Base-by-base conservation (phyloP, 2,888 invertebrate species). In the Metacarcinus magister region DNA sequence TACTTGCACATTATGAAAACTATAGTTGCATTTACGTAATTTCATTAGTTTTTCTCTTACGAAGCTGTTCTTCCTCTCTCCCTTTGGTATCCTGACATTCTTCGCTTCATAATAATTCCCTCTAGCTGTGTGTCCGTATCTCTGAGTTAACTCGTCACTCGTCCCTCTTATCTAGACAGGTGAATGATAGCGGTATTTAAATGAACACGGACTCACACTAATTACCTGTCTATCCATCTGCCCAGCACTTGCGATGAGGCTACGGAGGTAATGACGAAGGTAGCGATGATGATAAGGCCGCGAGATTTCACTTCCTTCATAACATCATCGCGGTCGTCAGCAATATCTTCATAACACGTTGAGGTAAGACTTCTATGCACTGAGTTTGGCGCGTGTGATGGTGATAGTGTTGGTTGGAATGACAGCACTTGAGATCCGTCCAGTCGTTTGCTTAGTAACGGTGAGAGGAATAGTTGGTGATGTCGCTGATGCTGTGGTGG, bases 161-260 rank as follows among this genome's bases (percentile, higher is more conserved):
- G 39, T 39, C 39, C 39, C 39, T 39, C 39, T 39, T 39, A n/a
- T n/a, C n/a, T n/a, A n/a, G 39, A 39, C 39, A 39, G 39, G 39
- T 39, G 39, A 54, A 8, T 54, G 54, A 54, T 54, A 16, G 54
- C 0, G 54, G 54, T 54, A n/a, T 7, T 67, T 67, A 67, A 67
- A 67, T 19, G 3, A n/a, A 67, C 67, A 67, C 2, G 3, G 0
- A 23, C 13, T 13, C 19, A 67, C n/a, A n/a, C 67, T 67, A n/a
- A 67, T n/a, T 82, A 94, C 94, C 94, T 94, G 89, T 94, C 94
- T 5, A 94, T 48, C 94, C 87, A 94, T 48, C 32, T 44, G 48
- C 94, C 94, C 19, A 54, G 32, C 46, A 94, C 82, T 54, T 94
- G 94, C 19, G 94, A 87, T 32, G 94, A 87, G 32, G 28, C 75